Evolutionary conservation across 2,888 invertebrate genomes (phyloP), one percentile per base, ranked within the genome.

Genomic region (Osmoderma eremita): DNA sequence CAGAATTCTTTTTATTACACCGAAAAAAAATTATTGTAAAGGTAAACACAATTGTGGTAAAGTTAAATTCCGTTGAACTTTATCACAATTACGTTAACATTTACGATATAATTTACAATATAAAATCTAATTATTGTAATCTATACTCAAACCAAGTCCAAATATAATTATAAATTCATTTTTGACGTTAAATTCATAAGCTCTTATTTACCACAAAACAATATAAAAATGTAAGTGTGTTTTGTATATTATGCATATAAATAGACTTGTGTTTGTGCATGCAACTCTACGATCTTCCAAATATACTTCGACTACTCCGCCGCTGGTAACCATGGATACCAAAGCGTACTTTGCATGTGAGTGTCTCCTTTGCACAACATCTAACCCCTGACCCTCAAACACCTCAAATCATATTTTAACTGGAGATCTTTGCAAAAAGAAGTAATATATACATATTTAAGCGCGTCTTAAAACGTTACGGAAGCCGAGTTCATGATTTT

Each of bases 141-240:
- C n/a, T n/a, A n/a, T n/a, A n/a, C n/a, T n/a, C n/a, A n/a, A n/a
- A n/a, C n/a, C n/a, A n/a, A n/a, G n/a, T n/a, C n/a, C n/a, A n/a
- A n/a, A n/a, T n/a, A n/a, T n/a, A n/a, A n/a, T n/a, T n/a, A n/a
- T n/a, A n/a, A n/a, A n/a, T n/a, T n/a, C n/a, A n/a, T n/a, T n/a
- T n/a, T n/a, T n/a, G n/a, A n/a, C n/a, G n/a, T n/a, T n/a, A n/a
- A n/a, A 22, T 24, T 22, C 50, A 50, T 22, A 22, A 24, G 13
- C 4, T 18, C 22, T n/a, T 22, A 18, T 22, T n/a, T 54, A 18
- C 17, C 20, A 22, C 45, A 13, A 42, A 13, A 42, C 1, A 42
- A 42, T 42, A 42, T 42, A 74, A 72, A 74, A 71, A 72, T 69
- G 70, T 71, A 72, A 73, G 73, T 73, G 74, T 75, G 73, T 75